These are phyloP conservation scores for Trichoplax adhaerens DNA, from an alignment of 37 sponge, comb jelly and placozoan species.

Conservation along the genomic window DNA sequence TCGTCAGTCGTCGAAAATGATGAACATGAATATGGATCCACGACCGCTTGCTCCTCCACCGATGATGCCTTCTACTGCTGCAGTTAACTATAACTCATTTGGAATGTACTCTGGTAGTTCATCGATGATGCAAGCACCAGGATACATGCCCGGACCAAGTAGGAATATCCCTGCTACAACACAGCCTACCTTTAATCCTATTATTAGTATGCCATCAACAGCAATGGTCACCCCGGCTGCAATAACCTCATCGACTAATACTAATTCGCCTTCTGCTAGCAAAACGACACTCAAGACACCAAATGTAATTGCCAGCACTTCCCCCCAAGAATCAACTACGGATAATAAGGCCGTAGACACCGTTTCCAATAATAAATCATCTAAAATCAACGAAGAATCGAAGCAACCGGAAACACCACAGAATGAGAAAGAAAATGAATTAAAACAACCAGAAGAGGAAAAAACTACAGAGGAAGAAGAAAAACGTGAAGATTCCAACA, in stretches of 20 bases:
- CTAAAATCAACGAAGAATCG: background rate
- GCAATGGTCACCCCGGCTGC: background rate
- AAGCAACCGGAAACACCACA: background rate
- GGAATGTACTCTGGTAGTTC: slow-evolving; percentile 36
- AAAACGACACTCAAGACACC: slow-evolving; percentile 17
- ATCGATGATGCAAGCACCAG: slow-evolving; percentile 22
- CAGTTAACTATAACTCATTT: slow-evolving; percentile 26
- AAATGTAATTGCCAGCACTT: slow-evolving; percentile 5
- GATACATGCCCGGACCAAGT: background rate
- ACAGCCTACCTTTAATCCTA: background rate
- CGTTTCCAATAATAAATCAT: background rate
- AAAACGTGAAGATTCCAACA: background rate
- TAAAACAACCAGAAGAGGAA: slow-evolving; percentile 1
- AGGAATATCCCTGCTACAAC: background rate
- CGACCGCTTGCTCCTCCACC: slow-evolving; percentile 11
- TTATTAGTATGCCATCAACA: background rate
- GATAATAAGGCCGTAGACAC: background rate
- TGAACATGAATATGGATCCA: no score
- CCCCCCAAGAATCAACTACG: slow-evolving; percentile 1
- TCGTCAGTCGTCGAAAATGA: no score
- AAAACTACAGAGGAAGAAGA: slow-evolving; percentile 8
- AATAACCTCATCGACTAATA: background rate
- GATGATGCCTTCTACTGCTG: slow-evolving; percentile 4
- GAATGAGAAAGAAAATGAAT: background rate
- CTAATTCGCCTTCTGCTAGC: background rate